These are phyloP conservation scores for Erebia epiphron DNA, from an alignment of 2,888 invertebrate species.

Conservation along the genomic window DNA sequence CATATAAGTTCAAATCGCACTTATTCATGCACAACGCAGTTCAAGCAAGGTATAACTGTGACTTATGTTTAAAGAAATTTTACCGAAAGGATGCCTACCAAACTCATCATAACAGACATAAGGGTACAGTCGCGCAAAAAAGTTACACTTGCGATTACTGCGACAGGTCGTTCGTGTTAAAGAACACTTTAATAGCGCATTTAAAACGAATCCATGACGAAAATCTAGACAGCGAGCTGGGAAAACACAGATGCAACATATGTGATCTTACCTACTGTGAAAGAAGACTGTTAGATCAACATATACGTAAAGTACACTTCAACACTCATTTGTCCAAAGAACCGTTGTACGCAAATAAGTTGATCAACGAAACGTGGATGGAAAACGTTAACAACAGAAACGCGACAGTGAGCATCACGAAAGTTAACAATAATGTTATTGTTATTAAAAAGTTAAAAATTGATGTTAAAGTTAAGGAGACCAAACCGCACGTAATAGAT, in stretches of 20 bases:
- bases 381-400: conserved; percentile 56
- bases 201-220: conserved; percentile 60
- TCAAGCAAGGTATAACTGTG: conserved; percentile 54
- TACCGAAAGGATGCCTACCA: conserved; percentile 56
- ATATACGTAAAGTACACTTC: conserved; percentile 61
- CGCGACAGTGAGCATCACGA: conserved; percentile 63
- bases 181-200: conserved; percentile 58
- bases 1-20: conserved; percentile 52
- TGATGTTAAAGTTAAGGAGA: conserved; percentile 31
- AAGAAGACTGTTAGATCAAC: conserved; percentile 57
- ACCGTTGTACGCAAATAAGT: conserved; percentile 46
- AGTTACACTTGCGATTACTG: conserved; percentile 60
- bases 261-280: conserved; percentile 60
- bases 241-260: conserved; percentile 53
- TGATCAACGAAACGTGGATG: conserved; percentile 65
- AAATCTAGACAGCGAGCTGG: conserved; percentile 24
- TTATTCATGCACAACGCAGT: conserved; percentile 58
- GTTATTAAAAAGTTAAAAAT: conserved; percentile 51
- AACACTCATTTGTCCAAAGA: conserved; percentile 48
- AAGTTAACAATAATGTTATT: conserved; percentile 60
- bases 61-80: conserved; percentile 55
- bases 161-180: conserved; percentile 57
- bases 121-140: conserved; percentile 37
- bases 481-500: conserved; percentile 36
- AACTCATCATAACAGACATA: conserved; percentile 48